Base-by-base conservation (phyloP, 2,113 vertebrate genomes). In the Hypanus sabinus region DNA sequence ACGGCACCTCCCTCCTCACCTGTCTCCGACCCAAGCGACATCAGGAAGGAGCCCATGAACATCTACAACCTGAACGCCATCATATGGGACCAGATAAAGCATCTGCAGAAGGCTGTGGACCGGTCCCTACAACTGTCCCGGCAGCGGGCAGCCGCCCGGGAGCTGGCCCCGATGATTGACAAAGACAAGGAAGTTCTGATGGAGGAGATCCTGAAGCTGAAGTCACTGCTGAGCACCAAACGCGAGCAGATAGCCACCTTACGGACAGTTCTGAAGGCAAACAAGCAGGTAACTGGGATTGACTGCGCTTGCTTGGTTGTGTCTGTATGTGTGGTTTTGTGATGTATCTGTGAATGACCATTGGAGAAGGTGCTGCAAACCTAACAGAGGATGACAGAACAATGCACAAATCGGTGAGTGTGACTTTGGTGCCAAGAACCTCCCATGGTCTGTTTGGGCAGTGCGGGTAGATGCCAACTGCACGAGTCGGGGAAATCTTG, bases 41-140 rank as follows among this genome's bases (percentile, higher is more conserved):
- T 99, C 95, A 97, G 99, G 76, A 98, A 98, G 95, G 99, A 99
- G 96, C 99, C 99, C 8, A 98, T 99, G 98, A 99, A 99, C 95
- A 99, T 99, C 96, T 99, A 99, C 95, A 99, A 99, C 97, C 97
- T 99, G 94, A 99, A 99, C 24, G 98, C 98, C 96, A 99, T 99
- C 94, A 99, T 99, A 95, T 96, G 98, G 96, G 99, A 99, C 97
- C 99, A 99, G 97, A 98, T 99, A 95, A 99, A 98, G 95, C 99
- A 99, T 94, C 96, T 99, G 94, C 99, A 99, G 97, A 98, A 98
- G 95, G 98, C 98, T 0, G 99, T 99, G 0, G 98, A 99, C 94
- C 97, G 98, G 94, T 99, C 99, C 0, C 96, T 99, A 95, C 98
- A 99, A 96, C 97, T 99, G 94, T 99, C 98, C 0, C 97, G 97